Percentiles rank a stretch among this genome's conserved stretches.
Conservation (phyloP, 1,140 invertebrate species). For the Drosophila navojoa region DNA sequence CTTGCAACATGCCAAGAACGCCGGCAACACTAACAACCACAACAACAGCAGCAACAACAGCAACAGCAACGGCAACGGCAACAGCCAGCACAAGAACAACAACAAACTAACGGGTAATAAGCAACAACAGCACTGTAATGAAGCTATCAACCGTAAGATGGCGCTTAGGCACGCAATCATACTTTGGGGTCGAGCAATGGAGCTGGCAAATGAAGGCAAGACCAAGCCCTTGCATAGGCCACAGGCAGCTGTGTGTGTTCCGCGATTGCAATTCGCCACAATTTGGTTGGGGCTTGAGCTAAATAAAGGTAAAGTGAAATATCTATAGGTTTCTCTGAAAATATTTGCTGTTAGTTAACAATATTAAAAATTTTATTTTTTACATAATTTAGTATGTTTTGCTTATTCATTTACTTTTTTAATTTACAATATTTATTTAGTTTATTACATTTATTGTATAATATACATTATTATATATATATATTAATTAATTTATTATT, state of each 20-base stretch:
- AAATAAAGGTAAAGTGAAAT: neutral
- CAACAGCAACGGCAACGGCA: slow-evolving; percentile 24
- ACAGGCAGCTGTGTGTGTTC: slow-evolving; percentile 5
- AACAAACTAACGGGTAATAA: slow-evolving; percentile 57
- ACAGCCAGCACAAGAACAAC: slow-evolving; percentile 30
- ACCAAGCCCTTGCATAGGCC: slow-evolving; percentile 11
- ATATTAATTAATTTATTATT: too few relatives aligned
- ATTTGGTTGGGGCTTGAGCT: neutral
- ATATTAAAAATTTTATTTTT: too few relatives aligned
- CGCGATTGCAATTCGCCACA: neutral
- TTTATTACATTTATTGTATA: too few relatives aligned
- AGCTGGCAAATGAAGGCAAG: neutral
- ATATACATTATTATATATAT: too few relatives aligned
- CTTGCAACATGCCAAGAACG: slow-evolving; percentile 62
- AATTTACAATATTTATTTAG: too few relatives aligned
- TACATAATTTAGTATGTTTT: too few relatives aligned
- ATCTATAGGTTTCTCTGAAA: too few relatives aligned
- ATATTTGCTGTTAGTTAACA: too few relatives aligned
- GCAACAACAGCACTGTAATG: slow-evolving; percentile 72
- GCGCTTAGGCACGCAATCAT: slow-evolving; percentile 81
- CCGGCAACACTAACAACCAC: slow-evolving; percentile 29
- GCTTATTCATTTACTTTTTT: too few relatives aligned
- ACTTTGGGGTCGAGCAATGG: slow-evolving; percentile 35
- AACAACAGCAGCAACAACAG: slow-evolving; percentile 13
- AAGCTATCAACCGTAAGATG: slow-evolving; percentile 80